Base-by-base conservation (phyloP, 35 echinoderm and acorn worm species). In the Nesometra sesokonis region DNA sequence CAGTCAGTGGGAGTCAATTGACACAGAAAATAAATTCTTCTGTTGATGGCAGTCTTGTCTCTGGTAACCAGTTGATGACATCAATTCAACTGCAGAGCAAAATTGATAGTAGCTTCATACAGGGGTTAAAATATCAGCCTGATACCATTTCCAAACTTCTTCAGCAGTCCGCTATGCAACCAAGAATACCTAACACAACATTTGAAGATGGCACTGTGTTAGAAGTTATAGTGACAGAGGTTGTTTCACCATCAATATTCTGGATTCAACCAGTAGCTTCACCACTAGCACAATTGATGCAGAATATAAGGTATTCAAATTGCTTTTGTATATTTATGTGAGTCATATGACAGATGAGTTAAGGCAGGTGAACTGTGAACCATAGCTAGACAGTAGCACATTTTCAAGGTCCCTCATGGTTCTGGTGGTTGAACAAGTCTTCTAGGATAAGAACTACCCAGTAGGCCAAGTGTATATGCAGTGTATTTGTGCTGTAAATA, bases 251-350 rank as follows among this genome's bases (percentile, higher is more conserved):
- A 29, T 57, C 78, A 15, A 77, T 86, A 27, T 90, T 93, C 84
- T 93, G 84, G 88, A 82, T 93, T 13, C 92, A 93, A 77, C 88
- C 85, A 35, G 85, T 78, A 3, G 29, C 90, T 7, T 90, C 92
- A 4, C 36, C 77, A 21, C 47, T 93, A 37, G 67, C 86, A 31
- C 32, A 30, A 31, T 82, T 93, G 4, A 86, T 90, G 76, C 29
- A 47, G 37, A 80, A 87, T 37, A 83, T 93, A 0, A 87, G 85
- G 92, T 93, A 46, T 78, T 88, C 32, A 13, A n/a, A 13, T 67
- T 67, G 52, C n/a, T n/a, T 13, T 67, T 13, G 52, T 67, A n/a
- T 13, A n/a, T 13, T n/a, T 67, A 13, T 13, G n/a, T n/a, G n/a
- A n/a, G n/a, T n/a, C n/a, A n/a, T n/a, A n/a, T n/a, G n/a, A n/a